Percentiles rank a stretch among this genome's conserved stretches.
These are phyloP conservation scores for Sarcoramphus papa DNA, from an alignment of 2,797 vertebrate species.

Conservation along the genomic window DNA sequence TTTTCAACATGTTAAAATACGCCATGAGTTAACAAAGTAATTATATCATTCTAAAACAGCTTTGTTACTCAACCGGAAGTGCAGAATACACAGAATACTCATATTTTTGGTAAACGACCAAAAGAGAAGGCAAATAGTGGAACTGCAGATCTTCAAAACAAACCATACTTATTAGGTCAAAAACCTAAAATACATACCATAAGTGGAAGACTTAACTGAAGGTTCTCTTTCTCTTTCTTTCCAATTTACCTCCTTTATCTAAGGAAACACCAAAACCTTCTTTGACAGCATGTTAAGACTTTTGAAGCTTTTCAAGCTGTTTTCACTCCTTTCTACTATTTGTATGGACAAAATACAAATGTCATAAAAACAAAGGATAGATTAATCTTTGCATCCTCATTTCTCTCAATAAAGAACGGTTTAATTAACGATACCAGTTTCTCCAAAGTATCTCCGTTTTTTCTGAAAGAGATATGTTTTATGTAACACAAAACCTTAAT, in stretches of 20 bases:
- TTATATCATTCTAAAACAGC: neutral
- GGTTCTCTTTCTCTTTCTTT: neutral
- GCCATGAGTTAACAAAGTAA: neutral
- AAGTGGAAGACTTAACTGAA: neutral
- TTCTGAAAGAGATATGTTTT: neutral
- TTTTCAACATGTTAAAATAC: neutral
- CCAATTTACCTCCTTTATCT: neutral
- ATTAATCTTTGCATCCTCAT: neutral
- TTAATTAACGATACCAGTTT: neutral
- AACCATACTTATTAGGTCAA: neutral
- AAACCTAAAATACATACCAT: fast-evolving
- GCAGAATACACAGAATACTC: neutral
- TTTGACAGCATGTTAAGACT: neutral
- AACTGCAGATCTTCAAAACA: neutral
- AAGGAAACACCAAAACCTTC: neutral
- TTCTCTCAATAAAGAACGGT: neutral
- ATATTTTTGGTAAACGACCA: neutral
- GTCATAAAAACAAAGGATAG: fast-evolving
- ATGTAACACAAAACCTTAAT: neutral
- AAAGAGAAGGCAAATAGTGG: neutral
- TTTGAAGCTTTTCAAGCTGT: neutral
- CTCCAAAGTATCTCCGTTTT: neutral
- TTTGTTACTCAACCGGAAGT: neutral
- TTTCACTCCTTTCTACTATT: neutral
- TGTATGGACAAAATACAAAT: neutral